phyloP scores from a whole-genome alignment of 2,113 vertebrate species.

The Pyxicephalus adspersus region DNA sequence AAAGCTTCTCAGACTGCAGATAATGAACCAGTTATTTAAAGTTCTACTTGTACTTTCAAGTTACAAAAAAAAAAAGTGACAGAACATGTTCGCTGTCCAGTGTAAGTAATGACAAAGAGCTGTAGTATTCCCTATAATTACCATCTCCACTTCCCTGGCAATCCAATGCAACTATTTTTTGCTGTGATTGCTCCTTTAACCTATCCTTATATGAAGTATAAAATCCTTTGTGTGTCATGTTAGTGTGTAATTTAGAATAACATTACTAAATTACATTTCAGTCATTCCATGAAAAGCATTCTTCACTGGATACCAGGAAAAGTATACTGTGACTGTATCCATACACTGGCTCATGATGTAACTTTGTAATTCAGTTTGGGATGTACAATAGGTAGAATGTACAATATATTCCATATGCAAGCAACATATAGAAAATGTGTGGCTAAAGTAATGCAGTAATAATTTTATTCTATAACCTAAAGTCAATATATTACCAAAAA shows the following conservation, averaged over 20 bases:
- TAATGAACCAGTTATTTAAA: neutral
- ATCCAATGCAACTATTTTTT: constrained; percentile 8
- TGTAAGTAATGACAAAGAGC: constrained; percentile 18
- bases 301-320: neutral
- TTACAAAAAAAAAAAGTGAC: neutral
- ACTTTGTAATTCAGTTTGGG: neutral
- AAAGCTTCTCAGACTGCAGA: neutral
- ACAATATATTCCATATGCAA: neutral
- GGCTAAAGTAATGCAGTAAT: too few relatives aligned
- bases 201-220: neutral
- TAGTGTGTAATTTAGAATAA: constrained; percentile 23
- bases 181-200: constrained; percentile 28
- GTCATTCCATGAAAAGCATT: neutral
- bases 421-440: neutral
- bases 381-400: too few relatives aligned
- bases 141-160: neutral
- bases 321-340: neutral
- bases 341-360: neutral
- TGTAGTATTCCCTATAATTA: constrained; percentile 6
- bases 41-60: constrained; percentile 4
- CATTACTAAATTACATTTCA: neutral
- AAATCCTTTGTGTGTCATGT: neutral
- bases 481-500: too few relatives aligned
- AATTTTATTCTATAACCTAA: too few relatives aligned
- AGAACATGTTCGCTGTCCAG: neutral